A percentile compares a stretch with the other conserved stretches of the same genome.
Conservation (phyloP, 1,140 invertebrate species). For the Acromyrmex echinatior region DNA sequence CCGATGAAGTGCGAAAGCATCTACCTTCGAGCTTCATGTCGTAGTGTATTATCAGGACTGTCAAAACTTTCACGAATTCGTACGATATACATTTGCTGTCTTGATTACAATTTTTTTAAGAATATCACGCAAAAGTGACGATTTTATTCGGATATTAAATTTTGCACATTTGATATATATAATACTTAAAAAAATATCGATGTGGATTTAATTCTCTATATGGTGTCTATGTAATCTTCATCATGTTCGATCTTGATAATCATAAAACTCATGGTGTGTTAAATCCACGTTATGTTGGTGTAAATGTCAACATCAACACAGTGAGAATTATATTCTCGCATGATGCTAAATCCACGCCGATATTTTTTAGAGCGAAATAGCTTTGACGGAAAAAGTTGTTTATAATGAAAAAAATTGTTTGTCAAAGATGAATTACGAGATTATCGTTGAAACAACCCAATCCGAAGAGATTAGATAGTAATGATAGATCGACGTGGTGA, state of each 20-base stretch:
- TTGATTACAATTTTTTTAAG: neutral
- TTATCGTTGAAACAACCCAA: neutral
- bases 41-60: neutral
- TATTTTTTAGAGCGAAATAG: neutral
- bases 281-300: no score
- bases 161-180: neutral
- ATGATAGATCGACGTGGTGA: constrained; percentile 6
- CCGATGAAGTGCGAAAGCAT: constrained; percentile 21
- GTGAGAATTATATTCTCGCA: no score
- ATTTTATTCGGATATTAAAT: neutral
- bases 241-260: no score
- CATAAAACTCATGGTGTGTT: no score
- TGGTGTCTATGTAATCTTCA: no score
- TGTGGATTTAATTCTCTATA: no score
- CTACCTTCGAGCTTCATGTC: neutral
- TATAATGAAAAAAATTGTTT: neutral
- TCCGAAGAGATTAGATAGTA: neutral
- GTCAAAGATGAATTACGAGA: neutral
- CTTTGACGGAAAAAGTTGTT: neutral
- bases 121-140: neutral
- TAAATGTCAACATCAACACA: no score
- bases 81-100: no score
- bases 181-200: no score
- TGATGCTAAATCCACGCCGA: no score
- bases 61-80: neutral